A percentile compares a stretch with the other conserved stretches of the same genome.
Conservation (phyloP, 2,888 invertebrate genomes). For the Eupelmus urozonus region DNA sequence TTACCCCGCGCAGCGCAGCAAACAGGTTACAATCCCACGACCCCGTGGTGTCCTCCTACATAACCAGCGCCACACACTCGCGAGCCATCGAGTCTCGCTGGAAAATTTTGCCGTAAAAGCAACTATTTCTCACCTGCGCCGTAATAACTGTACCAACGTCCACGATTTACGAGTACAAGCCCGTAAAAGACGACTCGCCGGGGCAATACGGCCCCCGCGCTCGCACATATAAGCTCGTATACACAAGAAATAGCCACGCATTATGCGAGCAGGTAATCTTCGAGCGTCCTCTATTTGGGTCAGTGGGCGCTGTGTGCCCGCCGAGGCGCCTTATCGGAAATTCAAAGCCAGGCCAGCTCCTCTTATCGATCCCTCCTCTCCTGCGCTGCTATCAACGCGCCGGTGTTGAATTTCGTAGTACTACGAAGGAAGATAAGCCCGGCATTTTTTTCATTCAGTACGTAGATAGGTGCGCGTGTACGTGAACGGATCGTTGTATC, state of each 20-base stretch:
- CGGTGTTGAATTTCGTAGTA: too few relatives aligned
- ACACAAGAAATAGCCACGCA: background rate
- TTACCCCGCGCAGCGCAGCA: too few relatives aligned
- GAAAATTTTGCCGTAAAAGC: constrained; percentile 10
- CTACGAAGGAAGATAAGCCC: background rate
- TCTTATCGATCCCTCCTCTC: too few relatives aligned
- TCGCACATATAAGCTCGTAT: background rate
- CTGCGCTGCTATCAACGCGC: too few relatives aligned
- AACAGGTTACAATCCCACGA: too few relatives aligned
- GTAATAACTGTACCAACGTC: constrained; percentile 23
- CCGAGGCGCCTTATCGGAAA: too few relatives aligned
- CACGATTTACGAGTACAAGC: constrained; percentile 43
- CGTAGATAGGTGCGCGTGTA: too few relatives aligned
- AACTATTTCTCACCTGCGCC: constrained; percentile 34
- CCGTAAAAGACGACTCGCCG: background rate
- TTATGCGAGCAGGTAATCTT: constrained; percentile 20
- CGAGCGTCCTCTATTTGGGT: background rate
- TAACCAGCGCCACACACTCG: too few relatives aligned
- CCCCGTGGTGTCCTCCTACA: too few relatives aligned
- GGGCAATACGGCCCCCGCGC: background rate
- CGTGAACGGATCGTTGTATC: background rate
- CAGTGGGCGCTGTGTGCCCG: background rate
- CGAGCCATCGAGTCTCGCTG: background rate
- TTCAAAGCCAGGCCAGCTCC: too few relatives aligned
- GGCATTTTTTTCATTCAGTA: too few relatives aligned